These are phyloP conservation scores for Ctena decussata DNA, from an alignment of 2,888 invertebrate species.

Conservation along the genomic window DNA sequence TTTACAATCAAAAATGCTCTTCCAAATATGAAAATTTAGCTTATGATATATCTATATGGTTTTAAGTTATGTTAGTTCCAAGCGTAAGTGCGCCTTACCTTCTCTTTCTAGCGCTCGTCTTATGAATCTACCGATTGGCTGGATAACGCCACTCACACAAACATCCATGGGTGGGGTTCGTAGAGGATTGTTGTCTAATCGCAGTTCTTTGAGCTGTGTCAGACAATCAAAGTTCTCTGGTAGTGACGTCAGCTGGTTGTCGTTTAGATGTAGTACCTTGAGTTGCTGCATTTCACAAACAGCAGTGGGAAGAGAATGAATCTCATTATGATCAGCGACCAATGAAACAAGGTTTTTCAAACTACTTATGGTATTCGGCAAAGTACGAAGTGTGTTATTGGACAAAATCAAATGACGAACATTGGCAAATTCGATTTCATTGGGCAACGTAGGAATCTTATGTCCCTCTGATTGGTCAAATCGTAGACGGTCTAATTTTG, in stretches of 20 bases:
- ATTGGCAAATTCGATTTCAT: slow-evolving; percentile 76
- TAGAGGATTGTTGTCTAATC: slow-evolving; percentile 84
- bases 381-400: slow-evolving; percentile 78
- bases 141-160: slow-evolving; percentile 83
- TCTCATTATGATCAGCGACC: slow-evolving; percentile 80
- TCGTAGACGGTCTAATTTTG: slow-evolving; percentile 75
- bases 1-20: no score
- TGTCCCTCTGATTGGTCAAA: slow-evolving; percentile 81
- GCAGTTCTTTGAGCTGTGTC: slow-evolving; percentile 77
- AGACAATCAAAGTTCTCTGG: slow-evolving; percentile 82
- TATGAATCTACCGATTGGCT: slow-evolving; percentile 85
- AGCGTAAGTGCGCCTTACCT: no score
- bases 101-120: slow-evolving; percentile 80
- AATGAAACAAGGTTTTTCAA: slow-evolving; percentile 80
- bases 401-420: slow-evolving; percentile 79
- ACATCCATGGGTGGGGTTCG: slow-evolving; percentile 85
- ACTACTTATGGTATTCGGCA: slow-evolving; percentile 77
- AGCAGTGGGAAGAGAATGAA: slow-evolving; percentile 70
- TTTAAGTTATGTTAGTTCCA: no score
- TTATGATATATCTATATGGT: no score
- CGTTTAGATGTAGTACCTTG: slow-evolving; percentile 79
- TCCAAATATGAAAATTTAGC: no score
- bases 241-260: slow-evolving; percentile 79
- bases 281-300: slow-evolving; percentile 76
- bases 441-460: slow-evolving; percentile 78